phyloP scores from a whole-genome alignment of 2,797 vertebrate genomes.

The Cynodonichthys magdalenae region DNA sequence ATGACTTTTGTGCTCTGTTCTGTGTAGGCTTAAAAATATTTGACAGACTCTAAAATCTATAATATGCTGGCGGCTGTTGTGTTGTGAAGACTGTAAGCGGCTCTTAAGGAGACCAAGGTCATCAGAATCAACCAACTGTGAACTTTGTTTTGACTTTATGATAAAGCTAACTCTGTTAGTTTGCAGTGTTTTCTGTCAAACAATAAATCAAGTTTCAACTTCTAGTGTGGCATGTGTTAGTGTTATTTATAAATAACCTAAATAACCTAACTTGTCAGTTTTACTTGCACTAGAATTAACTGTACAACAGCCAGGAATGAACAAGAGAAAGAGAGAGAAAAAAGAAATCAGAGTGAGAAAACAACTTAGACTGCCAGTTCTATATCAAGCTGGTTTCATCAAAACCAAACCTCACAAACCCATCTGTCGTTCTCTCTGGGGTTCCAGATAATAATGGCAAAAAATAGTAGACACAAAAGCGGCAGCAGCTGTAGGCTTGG shows the following conservation, averaged over 20 bases:
- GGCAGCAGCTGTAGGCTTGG: constrained; percentile 36
- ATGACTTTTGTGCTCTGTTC: constrained; percentile 60
- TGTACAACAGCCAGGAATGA: constrained; percentile 28
- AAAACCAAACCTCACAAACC: constrained; percentile 61
- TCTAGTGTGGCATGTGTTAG: background rate
- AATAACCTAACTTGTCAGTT: background rate
- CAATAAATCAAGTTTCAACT: background rate
- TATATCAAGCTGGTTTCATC: constrained; percentile 60
- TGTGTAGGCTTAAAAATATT: constrained; percentile 56
- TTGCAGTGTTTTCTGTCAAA: background rate
- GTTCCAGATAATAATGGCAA: constrained; percentile 51
- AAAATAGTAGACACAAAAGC: constrained; percentile 43
- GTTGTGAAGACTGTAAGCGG: constrained; percentile 47
- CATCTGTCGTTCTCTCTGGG: constrained; percentile 73
- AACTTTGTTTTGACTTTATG: constrained; percentile 10
- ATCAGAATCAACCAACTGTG: constrained; percentile 17
- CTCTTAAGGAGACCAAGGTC: constrained; percentile 42
- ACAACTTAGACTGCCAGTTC: constrained; percentile 39
- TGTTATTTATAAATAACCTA: background rate
- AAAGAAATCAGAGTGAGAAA: background rate
- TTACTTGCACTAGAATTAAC: constrained; percentile 8
- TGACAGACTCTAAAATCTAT: constrained; percentile 61
- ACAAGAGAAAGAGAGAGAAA: background rate
- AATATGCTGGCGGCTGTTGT: constrained; percentile 57
- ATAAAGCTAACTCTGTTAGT: constrained; percentile 12